Base-by-base conservation (phyloP, 2,113 vertebrate genomes). In the Malurus cyaneus region DNA sequence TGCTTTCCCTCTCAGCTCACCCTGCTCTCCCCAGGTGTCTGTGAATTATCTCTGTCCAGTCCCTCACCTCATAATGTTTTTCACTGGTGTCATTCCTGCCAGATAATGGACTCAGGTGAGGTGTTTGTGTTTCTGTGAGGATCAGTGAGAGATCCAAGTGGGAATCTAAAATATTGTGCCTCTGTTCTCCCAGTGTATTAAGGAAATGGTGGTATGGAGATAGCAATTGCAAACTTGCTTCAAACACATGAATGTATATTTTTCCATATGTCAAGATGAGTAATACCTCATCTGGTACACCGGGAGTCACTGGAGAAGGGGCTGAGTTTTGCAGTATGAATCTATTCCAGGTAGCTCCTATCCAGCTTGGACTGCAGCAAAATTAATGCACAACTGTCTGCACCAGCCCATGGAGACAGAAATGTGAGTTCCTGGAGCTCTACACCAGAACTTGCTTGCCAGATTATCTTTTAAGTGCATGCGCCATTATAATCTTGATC, bases 331-430 rank as follows among this genome's bases (percentile, higher is more conserved):
- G 14, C 24, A 34, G 25, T 6, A 13, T 39, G 64, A 87, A 53
- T 41, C 34, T 23, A 1, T 11, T 53, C 7, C 1, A 0, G 2
- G 14, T 25, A 44, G 18, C 12, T 88, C 26, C 17, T 12, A 44
- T 1, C 15, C 62, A 42, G 16, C 21, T 80, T 36, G 61, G 32
- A 60, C 24, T 64, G 21, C 47, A 71, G 42, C 13, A 93, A 84
- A 89, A 69, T 62, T 47, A 62, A 79, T 20, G 7, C 9, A 69
- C 26, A 52, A 4, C 31, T 76, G 25, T 17, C 70, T 74, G 57
- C 49, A 31, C 16, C 16, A n/a, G 29, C 15, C 34, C 21, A 7
- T 31, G 14, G 6, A 34, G 29, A 32, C 5, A 67, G 29, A 74
- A 71, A 5, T 8, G 0, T 25, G 44, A 41, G 5, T 14, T 74